A percentile compares a stretch with the other conserved stretches of the same genome.
phyloP scores from a whole-genome alignment of 2,888 invertebrate species.

The Cyclophora punctaria region DNA sequence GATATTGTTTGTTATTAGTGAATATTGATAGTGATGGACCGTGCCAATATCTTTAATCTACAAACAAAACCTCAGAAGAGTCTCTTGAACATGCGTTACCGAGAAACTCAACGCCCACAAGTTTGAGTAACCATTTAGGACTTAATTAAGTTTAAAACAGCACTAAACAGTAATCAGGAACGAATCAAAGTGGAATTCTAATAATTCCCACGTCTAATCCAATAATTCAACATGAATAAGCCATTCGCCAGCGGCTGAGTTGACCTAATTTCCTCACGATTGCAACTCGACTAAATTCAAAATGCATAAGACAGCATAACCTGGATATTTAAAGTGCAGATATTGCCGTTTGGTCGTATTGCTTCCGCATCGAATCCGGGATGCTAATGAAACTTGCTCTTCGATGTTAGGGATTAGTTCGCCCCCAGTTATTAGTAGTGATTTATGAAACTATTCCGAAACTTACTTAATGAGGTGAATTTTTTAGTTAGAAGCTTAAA shows the following conservation, averaged over 20 bases:
- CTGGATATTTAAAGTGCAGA: conserved; percentile 1
- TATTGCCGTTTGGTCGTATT: too few relatives aligned
- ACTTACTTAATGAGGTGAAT: too few relatives aligned
- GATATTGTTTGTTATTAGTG: too few relatives aligned
- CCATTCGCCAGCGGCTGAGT: conserved; percentile 13
- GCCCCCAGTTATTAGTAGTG: conserved; percentile 9
- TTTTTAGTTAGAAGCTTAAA: too few relatives aligned
- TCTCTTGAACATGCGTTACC: too few relatives aligned
- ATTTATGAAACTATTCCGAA: conserved; percentile 4
- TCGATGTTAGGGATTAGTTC: conserved; percentile 14
- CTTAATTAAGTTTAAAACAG: too few relatives aligned
- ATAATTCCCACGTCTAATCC: conserved; percentile 3
- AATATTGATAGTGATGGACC: too few relatives aligned
- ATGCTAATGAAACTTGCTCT: conserved; percentile 21
- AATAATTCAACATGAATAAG: conserved; percentile 17
- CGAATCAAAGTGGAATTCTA: neutral
- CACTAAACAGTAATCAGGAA: too few relatives aligned
- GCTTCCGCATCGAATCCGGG: conserved; percentile 1
- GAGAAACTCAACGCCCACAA: too few relatives aligned
- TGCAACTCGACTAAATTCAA: conserved; percentile 15
- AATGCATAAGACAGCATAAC: conserved; percentile 14
- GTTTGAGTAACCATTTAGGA: too few relatives aligned
- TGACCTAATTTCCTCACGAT: conserved; percentile 8
- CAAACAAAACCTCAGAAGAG: too few relatives aligned
- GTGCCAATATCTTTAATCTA: too few relatives aligned